Percentiles rank a stretch among this genome's conserved stretches.
Conservation (phyloP, 2,888 invertebrate genomes). For the Thymelicus acteon region DNA sequence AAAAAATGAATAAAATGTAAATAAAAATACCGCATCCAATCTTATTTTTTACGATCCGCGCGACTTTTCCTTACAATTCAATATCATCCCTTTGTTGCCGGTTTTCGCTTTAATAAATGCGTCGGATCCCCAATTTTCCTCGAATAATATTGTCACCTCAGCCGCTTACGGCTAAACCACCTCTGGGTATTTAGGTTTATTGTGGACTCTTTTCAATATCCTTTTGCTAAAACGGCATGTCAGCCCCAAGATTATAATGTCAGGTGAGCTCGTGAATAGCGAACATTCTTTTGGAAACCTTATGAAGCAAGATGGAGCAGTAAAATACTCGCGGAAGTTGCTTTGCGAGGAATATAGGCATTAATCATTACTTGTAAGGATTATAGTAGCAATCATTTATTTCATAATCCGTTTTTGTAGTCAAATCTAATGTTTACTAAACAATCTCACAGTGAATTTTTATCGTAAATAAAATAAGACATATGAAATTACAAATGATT, state of each 20-base stretch:
- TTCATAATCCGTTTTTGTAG: neutral
- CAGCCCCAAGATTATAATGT: conserved; percentile 27
- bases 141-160: conserved; percentile 82
- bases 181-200: conserved; percentile 49
- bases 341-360: neutral
- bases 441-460: too few species aligned
- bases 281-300: conserved; percentile 19
- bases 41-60: conserved; percentile 45
- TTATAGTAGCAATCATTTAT: neutral
- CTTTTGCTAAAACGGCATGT: conserved; percentile 28
- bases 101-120: conserved; percentile 83
- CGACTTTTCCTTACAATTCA: conserved; percentile 76
- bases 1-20: neutral
- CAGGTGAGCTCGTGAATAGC: conserved; percentile 21
- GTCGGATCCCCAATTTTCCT: conserved; percentile 73
- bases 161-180: conserved; percentile 42
- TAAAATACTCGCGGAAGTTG: neutral
- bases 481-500: too few species aligned
- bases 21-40: conserved; percentile 51
- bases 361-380: neutral
- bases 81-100: conserved; percentile 83
- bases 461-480: too few species aligned
- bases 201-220: conserved; percentile 40
- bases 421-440: too few species aligned
- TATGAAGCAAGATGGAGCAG: conserved; percentile 1